Evolutionary conservation across 1,140 invertebrate species (phyloP).

Genomic region (Pachypeltis micranthus): DNA sequence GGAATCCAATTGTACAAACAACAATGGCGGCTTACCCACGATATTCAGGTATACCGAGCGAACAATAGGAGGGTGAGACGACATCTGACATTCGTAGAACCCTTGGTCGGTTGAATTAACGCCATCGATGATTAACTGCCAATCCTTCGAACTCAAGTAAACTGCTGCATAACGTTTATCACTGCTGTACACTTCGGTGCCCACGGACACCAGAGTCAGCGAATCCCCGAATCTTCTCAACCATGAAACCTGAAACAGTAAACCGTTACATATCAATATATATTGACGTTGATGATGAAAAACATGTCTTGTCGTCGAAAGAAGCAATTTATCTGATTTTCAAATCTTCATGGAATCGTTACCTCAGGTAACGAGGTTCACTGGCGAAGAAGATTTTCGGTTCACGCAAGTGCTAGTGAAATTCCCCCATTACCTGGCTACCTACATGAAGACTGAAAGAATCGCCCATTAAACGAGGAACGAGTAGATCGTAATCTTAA

Average conservation of each 20-base stretch:
- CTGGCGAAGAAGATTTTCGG: too few species aligned
- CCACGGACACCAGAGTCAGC: constrained; percentile 60
- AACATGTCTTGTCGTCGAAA: too few species aligned
- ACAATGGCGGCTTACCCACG: constrained; percentile 53
- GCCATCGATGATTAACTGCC: constrained; percentile 73
- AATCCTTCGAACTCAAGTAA: constrained; percentile 41
- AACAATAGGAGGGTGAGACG: constrained; percentile 72
- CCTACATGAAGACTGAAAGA: too few species aligned
- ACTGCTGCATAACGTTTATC: constrained; percentile 36
- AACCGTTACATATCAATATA: too few species aligned
- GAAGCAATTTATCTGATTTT: too few species aligned
- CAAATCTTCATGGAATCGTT: too few species aligned
- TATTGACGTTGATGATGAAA: too few species aligned
- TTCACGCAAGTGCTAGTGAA: too few species aligned
- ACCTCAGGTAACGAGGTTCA: too few species aligned
- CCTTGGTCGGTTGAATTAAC: constrained; percentile 69
- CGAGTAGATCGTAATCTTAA: too few species aligned
- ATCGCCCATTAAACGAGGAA: too few species aligned
- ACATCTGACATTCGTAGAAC: constrained; percentile 77
- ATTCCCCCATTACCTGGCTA: too few species aligned
- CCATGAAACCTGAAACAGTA: constrained; percentile 63
- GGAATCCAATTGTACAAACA: not conserved
- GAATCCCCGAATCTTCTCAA: constrained; percentile 56
- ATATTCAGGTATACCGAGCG: constrained; percentile 70
- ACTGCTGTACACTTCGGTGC: constrained; percentile 62